Evolutionary conservation across 2,113 vertebrate genomes (phyloP).

Genomic region (Casuarius casuarius): DNA sequence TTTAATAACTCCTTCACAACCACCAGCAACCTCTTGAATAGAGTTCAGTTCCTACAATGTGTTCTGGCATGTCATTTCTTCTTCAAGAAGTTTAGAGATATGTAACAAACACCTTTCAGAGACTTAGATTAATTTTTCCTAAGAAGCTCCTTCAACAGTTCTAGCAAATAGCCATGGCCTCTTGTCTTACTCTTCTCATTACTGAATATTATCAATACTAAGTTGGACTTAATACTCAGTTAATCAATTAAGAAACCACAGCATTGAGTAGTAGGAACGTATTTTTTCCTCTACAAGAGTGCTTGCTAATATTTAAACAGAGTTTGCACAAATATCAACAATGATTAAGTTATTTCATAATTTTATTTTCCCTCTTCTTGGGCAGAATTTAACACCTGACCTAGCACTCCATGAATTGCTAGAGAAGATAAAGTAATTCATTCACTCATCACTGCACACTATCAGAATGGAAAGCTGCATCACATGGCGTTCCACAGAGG

Average conservation of each 20-base stretch:
- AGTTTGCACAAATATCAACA: background rate
- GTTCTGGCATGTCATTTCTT: background rate
- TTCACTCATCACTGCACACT: background rate
- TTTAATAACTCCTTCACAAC: conserved; percentile 1
- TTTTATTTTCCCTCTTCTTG: background rate
- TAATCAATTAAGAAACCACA: background rate
- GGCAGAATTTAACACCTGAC: background rate
- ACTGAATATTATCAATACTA: background rate
- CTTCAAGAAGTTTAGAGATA: conserved; percentile 6
- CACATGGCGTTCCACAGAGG: background rate
- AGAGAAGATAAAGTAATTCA: background rate
- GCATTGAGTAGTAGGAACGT: background rate
- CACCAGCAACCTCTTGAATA: background rate
- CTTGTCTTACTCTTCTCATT: background rate
- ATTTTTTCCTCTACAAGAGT: background rate
- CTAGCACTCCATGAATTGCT: background rate
- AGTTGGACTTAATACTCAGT: background rate
- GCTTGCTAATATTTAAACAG: background rate
- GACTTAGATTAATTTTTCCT: background rate
- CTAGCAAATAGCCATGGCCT: background rate
- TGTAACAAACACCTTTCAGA: background rate
- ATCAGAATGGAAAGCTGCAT: background rate
- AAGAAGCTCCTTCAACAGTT: background rate
- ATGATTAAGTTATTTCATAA: background rate
- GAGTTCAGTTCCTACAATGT: background rate